Base-by-base conservation (phyloP, 2,888 invertebrate species). In the Gisinianus flammeolus region DNA sequence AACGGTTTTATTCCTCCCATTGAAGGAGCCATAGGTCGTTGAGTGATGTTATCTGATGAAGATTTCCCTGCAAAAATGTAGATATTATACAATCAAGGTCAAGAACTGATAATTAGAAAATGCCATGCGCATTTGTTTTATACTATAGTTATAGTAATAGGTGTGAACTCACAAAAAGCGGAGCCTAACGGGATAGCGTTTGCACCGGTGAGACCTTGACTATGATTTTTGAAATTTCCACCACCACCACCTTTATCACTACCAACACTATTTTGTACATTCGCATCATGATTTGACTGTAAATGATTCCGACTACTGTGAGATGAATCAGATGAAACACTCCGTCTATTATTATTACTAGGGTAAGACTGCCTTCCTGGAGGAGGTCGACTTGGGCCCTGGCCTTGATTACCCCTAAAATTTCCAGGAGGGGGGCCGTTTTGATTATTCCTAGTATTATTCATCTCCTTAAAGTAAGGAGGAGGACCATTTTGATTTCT, bases 161-260 rank as follows among this genome's bases (percentile, higher is more conserved):
- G n/a, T n/a, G n/a, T n/a, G n/a, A n/a, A n/a, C n/a, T 35, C 12
- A 35, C 26, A 24, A 62, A 69, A 67, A 22, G 66, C 67, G 12
- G 73, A 56, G 26, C 71, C 77, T 19, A n/a, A 68, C 72, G 70
- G 24, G 44, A 28, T 30, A 33, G 24, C 24, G 54, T 35, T 54
- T 12, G 35, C 30, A 52, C 31, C 44, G 54, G 28, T 28, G 16
- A 54, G 68, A 58, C 22, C 30, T 56, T 16, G 22, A 70, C 44
- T 69, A 52, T 52, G 67, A 54, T 12, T 54, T 54, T n/a, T n/a
- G n/a, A n/a, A n/a, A n/a, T 12, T 12, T 56, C n/a, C n/a, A n/a
- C n/a, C n/a, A n/a, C 56, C 56, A 22, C 56, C 56, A 56, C 56
- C 10, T 22, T 12, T 4, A 56, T 56, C 26, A 62, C 8, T 19